phyloP scores from a whole-genome alignment of 2,113 vertebrate species.

The Corythornis vintsioides region DNA sequence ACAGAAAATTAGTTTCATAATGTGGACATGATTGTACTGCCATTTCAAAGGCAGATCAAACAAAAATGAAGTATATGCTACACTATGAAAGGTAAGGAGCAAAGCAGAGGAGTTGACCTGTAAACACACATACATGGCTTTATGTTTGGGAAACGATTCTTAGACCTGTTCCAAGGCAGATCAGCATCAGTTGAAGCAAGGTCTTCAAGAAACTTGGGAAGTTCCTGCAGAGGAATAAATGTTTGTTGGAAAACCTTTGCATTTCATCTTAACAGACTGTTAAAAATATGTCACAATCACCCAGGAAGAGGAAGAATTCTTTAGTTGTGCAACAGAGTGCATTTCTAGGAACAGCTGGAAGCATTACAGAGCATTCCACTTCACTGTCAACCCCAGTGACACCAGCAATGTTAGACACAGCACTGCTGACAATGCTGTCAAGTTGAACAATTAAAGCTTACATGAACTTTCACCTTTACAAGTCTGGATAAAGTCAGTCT shows the following conservation, averaged over 20 bases:
- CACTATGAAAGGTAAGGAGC: not conserved
- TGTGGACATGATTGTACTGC: not conserved
- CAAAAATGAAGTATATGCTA: not conserved
- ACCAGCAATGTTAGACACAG: not conserved
- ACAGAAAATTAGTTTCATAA: conserved; percentile 37
- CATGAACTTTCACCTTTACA: conserved; percentile 39
- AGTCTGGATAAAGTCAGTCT: not conserved
- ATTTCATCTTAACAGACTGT: not conserved
- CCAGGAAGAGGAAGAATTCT: not conserved
- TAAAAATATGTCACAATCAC: not conserved
- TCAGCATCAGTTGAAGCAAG: conserved; percentile 94
- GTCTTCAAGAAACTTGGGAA: conserved; percentile 94
- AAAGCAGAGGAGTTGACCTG: not conserved
- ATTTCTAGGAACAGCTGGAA: conserved; percentile 42
- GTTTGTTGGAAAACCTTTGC: conserved; percentile 11
- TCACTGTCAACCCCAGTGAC: not conserved
- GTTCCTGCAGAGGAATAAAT: conserved; percentile 79
- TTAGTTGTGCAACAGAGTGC: not conserved
- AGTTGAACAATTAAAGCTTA: conserved; percentile 42
- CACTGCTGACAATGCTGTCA: conserved; percentile 7
- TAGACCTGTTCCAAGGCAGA: conserved; percentile 95
- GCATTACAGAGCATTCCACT: not conserved
- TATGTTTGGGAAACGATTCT: conserved; percentile 98
- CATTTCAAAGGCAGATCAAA: conserved; percentile 22
- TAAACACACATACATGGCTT: conserved; percentile 88